Evolutionary conservation across 53 echinoderm and acorn worm genomes (phyloP).

Genomic region (Stichopus horrens): DNA sequence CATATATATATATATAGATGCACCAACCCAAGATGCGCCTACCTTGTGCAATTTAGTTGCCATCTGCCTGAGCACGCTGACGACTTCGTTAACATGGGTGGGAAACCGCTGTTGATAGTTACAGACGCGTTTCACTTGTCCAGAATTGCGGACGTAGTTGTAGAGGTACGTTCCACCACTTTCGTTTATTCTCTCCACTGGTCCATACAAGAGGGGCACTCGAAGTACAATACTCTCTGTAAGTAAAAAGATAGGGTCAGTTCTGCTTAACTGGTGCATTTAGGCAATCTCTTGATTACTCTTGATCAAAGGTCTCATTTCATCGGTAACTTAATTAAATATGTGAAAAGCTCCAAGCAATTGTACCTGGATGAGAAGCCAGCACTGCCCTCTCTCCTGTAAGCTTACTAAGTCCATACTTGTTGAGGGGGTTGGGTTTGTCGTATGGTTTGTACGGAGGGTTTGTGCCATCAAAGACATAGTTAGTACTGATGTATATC

Average conservation of each 20-base stretch:
- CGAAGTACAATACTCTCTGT: conserved; percentile 68
- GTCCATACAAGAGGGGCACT: conserved; percentile 80
- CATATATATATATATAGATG: neutral
- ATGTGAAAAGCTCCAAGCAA: neutral
- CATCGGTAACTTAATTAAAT: no score
- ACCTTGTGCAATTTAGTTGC: conserved; percentile 71
- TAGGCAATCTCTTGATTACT: neutral
- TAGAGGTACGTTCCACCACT: conserved; percentile 74
- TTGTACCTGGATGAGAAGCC: conserved; percentile 54
- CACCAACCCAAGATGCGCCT: neutral
- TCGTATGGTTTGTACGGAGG: conserved; percentile 77
- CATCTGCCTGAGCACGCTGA: conserved; percentile 64
- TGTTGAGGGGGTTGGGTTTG: conserved; percentile 77
- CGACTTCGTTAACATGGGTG: conserved; percentile 72
- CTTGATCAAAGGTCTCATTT: no score
- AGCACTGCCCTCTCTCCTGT: conserved; percentile 67
- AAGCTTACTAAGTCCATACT: conserved; percentile 74
- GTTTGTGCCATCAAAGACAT: conserved; percentile 84
- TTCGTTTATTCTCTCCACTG: conserved; percentile 72
- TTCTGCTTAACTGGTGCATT: no score
- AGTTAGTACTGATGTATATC: conserved; percentile 74
- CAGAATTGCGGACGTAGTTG: conserved; percentile 51
- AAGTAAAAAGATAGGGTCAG: no score
- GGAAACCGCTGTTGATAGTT: conserved; percentile 75
- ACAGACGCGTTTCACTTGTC: conserved; percentile 54